Evolutionary conservation across 2,888 invertebrate genomes (phyloP).

Genomic region (Phyto melanocephala): DNA sequence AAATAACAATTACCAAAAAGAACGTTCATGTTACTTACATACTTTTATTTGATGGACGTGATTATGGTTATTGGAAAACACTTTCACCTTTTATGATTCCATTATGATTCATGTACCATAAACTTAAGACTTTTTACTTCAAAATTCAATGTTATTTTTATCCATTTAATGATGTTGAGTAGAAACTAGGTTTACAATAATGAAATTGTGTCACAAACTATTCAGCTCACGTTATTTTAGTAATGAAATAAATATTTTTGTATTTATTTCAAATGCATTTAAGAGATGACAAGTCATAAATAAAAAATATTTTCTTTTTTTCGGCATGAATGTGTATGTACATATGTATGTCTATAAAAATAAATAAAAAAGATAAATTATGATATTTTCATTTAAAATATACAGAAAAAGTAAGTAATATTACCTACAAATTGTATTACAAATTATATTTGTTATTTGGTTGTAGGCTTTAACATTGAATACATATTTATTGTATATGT

Average conservation of each 20-base stretch:
- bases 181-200: background rate
- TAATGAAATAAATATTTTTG: background rate
- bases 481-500: no score
- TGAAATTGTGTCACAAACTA: conserved; percentile 51
- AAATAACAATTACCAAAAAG: background rate
- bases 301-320: conserved; percentile 32
- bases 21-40: background rate
- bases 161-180: background rate
- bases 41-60: background rate
- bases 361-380: conserved; percentile 54
- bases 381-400: conserved; percentile 48
- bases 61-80: conserved; percentile 18
- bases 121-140: conserved; percentile 12
- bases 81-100: conserved; percentile 55
- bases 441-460: conserved; percentile 32
- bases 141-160: background rate
- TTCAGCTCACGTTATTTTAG: conserved; percentile 58
- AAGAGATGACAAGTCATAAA: conserved; percentile 52
- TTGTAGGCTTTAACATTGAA: conserved; percentile 10
- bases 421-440: conserved; percentile 31
- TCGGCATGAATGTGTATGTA: background rate
- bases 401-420: background rate
- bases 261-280: conserved; percentile 31
- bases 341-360: background rate
- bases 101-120: conserved; percentile 35